A percentile compares a stretch with the other conserved stretches of the same genome.
Conservation (phyloP, 1,140 invertebrate genomes). For the Aphelinus atriplicis region DNA sequence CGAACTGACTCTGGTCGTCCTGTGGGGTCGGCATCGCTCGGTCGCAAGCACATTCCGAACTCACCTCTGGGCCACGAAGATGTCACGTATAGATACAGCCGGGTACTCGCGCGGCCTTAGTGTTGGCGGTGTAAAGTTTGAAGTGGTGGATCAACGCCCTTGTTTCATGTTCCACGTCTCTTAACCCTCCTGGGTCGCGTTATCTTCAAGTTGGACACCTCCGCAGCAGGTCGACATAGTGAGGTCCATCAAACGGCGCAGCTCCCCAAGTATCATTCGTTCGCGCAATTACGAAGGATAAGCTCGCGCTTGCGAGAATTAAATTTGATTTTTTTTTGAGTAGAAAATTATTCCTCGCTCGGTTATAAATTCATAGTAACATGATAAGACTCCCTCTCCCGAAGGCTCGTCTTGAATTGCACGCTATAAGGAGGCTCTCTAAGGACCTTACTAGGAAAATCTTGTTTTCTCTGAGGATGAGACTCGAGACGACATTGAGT, state of each 20-base stretch:
- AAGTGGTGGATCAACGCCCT: constrained; percentile 93
- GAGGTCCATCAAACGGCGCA: constrained; percentile 94
- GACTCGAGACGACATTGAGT: too few relatives aligned
- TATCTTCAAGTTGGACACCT: constrained; percentile 79
- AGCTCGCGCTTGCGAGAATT: too few relatives aligned
- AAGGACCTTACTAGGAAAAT: constrained; percentile 28
- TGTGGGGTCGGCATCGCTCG: constrained; percentile 94
- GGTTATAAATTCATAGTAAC: too few relatives aligned
- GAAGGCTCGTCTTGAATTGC: too few relatives aligned
- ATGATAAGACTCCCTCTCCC: too few relatives aligned
- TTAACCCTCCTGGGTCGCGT: constrained; percentile 87
- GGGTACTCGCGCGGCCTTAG: constrained; percentile 85
- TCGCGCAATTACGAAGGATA: too few relatives aligned
- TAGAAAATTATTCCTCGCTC: too few relatives aligned
- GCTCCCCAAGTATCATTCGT: constrained; percentile 80
- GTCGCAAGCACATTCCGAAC: constrained; percentile 96
- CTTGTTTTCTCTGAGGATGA: background rate
- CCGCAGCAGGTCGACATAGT: constrained; percentile 89
- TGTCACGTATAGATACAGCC: too few relatives aligned
- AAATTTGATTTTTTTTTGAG: too few relatives aligned
- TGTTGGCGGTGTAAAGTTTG: constrained; percentile 96
- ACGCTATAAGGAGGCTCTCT: background rate
- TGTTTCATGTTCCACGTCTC: constrained; percentile 28
- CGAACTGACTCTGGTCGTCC: constrained; percentile 95
- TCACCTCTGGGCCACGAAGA: constrained; percentile 85